Evolutionary conservation across 1,140 invertebrate genomes (phyloP), one percentile per base, ranked within the genome.

Genomic region (Anagrus nilaparvatae): DNA sequence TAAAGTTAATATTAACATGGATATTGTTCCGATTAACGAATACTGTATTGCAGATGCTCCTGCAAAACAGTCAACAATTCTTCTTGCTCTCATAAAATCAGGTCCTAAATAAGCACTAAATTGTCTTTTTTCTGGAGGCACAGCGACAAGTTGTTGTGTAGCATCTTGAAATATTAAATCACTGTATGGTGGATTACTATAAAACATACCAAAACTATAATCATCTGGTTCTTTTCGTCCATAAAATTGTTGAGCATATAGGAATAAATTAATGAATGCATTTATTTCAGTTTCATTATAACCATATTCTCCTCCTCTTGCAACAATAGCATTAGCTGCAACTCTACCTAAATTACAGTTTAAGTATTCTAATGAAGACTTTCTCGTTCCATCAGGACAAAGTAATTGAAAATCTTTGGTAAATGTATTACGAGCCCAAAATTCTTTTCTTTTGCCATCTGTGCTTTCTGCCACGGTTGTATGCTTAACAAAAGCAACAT

Each of bases 91-190:
- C 72, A 89, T 75, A 57, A 84, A 89, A 56, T 85, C 78, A 17
- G 62, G 59, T 0, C 85, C 84, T 14, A 89, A 60, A 58, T 87
- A 88, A 5, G 69, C 60, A 4, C 76, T 75, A 50, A 75, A 83
- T 33, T 78, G 65, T 12, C 85, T 69, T 51, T 82, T 61, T 2
- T 71, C 64, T 18, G 72, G 65, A 4, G 75, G 70, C 18, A 92
- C 72, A 0, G 83, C 65, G 47, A 78, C 71, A n/a, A 94, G 63
- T 51, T 90, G 85, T 20, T 87, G 81, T 0, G 90, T 84, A 0
- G 88, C 84, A 60, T 94, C 89, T 69, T 91, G 88, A 66, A 95
- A 95, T 46, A 95, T 94, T 0, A 94, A 64, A 67, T 95, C 89
- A 32, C 80, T 78, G 56, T 80, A 87, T 0, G 84, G 85, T 3